A percentile compares a stretch with the other conserved stretches of the same genome.
Conservation (phyloP, 2,888 invertebrate genomes). For the Brachyopa scutellaris region DNA sequence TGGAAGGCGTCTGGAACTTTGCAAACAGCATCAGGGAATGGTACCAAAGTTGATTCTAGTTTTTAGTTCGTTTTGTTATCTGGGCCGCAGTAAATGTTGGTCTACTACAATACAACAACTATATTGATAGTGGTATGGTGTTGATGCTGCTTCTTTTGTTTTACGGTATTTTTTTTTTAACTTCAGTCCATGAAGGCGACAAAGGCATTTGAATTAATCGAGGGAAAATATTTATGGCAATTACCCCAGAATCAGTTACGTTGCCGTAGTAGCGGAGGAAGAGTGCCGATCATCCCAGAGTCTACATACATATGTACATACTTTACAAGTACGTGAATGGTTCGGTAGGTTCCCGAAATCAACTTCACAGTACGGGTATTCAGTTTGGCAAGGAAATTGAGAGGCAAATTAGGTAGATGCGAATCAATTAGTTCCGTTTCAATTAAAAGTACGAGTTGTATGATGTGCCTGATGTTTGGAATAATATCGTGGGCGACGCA, state of each 20-base stretch:
- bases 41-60: conserved; percentile 59
- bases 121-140: conserved; percentile 8
- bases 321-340: no score
- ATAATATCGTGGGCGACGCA: no score
- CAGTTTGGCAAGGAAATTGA: conserved; percentile 28
- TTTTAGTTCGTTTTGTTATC: conserved; percentile 61
- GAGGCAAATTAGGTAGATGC: conserved; percentile 41
- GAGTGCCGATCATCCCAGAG: neutral
- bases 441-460: conserved; percentile 29
- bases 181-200: conserved; percentile 35
- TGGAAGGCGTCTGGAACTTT: conserved; percentile 9
- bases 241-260: conserved; percentile 54
- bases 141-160: conserved; percentile 46
- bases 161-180: conserved; percentile 38
- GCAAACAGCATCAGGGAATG: conserved; percentile 59
- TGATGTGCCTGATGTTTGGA: conserved; percentile 10
- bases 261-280: neutral
- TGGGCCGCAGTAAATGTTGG: conserved; percentile 66
- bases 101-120: conserved; percentile 18
- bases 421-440: conserved; percentile 63
- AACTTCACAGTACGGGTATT: neutral
- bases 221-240: conserved; percentile 62
- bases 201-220: conserved; percentile 55
- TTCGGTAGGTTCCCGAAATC: neutral
- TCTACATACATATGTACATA: no score